phyloP scores from a whole-genome alignment of 2,797 vertebrate species.

The Buceros bicornis region DNA sequence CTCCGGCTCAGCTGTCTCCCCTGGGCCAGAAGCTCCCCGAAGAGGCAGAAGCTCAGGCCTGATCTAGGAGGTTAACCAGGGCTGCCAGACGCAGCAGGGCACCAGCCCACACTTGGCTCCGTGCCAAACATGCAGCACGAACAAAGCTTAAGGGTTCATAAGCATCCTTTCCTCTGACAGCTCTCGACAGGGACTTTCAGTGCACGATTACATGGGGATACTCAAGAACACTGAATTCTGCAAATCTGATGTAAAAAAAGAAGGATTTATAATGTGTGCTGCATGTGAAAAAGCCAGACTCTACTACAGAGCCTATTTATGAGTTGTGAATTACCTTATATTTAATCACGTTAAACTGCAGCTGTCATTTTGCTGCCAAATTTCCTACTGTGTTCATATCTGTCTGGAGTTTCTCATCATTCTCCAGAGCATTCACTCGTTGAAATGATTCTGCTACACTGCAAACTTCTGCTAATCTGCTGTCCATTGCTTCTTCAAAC shows the following conservation, averaged over 20 bases:
- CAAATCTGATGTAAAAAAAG: not conserved
- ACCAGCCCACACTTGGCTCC: not conserved
- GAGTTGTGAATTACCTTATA: constrained; percentile 52
- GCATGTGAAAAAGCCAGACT: not conserved
- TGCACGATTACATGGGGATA: not conserved
- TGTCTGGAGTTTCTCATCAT: constrained; percentile 47
- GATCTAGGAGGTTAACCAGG: not conserved
- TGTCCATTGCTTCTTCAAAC: constrained; percentile 26
- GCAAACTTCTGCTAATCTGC: constrained; percentile 24
- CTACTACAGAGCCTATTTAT: not conserved
- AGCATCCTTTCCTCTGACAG: not conserved
- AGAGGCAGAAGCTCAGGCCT: not conserved
- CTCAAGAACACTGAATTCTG: not conserved
- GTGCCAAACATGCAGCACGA: not conserved
- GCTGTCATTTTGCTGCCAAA: constrained; percentile 49
- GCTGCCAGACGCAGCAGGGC: not conserved
- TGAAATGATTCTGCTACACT: constrained; percentile 55
- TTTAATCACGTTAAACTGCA: constrained; percentile 39
- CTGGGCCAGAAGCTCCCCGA: not conserved
- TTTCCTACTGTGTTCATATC: not conserved
- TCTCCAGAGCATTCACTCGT: constrained; percentile 59
- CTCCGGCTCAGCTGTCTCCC: not conserved
- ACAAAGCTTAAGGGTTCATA: not conserved
- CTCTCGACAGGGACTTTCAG: not conserved
- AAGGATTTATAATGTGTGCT: not conserved